These are phyloP conservation scores for Spea bombifrons DNA, from an alignment of 2,113 vertebrate species.

Conservation along the genomic window DNA sequence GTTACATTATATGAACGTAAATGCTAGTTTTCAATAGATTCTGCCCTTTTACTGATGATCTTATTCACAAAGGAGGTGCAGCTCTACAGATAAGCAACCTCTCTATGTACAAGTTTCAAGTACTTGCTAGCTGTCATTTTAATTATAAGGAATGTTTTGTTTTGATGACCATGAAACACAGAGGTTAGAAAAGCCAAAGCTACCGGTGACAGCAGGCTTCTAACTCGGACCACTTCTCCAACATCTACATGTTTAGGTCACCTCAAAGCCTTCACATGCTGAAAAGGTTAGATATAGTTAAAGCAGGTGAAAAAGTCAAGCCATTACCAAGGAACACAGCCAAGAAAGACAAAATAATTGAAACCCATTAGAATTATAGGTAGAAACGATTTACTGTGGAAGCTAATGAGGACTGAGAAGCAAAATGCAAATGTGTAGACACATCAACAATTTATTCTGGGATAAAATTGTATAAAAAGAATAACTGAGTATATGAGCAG, in stretches of 20 bases:
- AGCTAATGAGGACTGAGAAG: slow-evolving; percentile 46
- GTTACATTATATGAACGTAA: no score
- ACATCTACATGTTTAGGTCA: slow-evolving; percentile 4
- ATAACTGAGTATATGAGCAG: no score
- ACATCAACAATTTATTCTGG: neutral
- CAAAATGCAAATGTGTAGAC: neutral
- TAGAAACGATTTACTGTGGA: slow-evolving; percentile 45
- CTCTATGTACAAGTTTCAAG: neutral
- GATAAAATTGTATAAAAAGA: no score
- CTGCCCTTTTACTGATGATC: neutral
- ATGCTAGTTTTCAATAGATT: neutral
- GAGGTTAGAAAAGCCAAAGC: neutral
- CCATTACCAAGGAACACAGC: slow-evolving; percentile 53
- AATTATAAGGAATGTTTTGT: neutral
- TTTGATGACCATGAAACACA: neutral
- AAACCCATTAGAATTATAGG: slow-evolving; percentile 58
- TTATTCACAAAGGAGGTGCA: neutral
- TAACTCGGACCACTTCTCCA: neutral
- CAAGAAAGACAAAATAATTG: slow-evolving; percentile 60
- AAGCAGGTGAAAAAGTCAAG: slow-evolving; percentile 40
- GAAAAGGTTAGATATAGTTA: slow-evolving; percentile 44
- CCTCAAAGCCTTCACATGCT: slow-evolving; percentile 49
- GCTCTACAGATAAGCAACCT: neutral
- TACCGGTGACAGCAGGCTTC: neutral
- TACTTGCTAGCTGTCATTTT: neutral